A percentile compares a stretch with the other conserved stretches of the same genome.
phyloP scores from a whole-genome alignment of 2,797 vertebrate species.

The Vipera ursinii region DNA sequence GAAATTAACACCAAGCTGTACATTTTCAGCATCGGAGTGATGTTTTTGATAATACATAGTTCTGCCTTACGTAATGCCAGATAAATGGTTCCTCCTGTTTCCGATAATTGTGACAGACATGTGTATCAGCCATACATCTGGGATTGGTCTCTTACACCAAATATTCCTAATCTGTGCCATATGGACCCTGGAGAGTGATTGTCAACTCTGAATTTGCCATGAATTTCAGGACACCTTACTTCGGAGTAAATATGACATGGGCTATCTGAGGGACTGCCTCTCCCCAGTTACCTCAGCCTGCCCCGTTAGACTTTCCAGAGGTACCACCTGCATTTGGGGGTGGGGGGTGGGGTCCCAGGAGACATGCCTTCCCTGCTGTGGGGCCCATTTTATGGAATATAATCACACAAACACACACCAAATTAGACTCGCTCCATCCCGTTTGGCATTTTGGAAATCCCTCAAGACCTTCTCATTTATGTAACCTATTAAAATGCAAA shows the following conservation, averaged over 20 bases:
- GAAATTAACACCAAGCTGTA: neutral
- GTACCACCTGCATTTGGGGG: neutral
- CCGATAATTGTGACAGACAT: neutral
- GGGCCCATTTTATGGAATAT: neutral
- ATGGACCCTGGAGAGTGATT: neutral
- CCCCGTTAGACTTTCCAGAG: neutral
- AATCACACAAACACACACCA: neutral
- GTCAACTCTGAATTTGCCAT: neutral
- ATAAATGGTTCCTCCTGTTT: neutral
- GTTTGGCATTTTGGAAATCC: neutral
- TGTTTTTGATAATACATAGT: neutral
- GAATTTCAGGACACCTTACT: neutral
- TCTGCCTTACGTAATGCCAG: neutral
- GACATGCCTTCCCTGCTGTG: neutral
- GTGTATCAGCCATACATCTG: neutral
- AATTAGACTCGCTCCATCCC: neutral
- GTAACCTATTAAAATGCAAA: too few relatives aligned
- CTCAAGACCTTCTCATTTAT: neutral
- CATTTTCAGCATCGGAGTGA: neutral
- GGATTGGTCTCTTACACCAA: neutral
- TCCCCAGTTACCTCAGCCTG: neutral
- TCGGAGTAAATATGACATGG: neutral
- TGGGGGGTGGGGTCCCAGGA: neutral
- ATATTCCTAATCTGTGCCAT: neutral
- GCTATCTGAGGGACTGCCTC: too few relatives aligned